Base-by-base conservation (phyloP, 1,140 invertebrate species). In the Tetraneura akinire region DNA sequence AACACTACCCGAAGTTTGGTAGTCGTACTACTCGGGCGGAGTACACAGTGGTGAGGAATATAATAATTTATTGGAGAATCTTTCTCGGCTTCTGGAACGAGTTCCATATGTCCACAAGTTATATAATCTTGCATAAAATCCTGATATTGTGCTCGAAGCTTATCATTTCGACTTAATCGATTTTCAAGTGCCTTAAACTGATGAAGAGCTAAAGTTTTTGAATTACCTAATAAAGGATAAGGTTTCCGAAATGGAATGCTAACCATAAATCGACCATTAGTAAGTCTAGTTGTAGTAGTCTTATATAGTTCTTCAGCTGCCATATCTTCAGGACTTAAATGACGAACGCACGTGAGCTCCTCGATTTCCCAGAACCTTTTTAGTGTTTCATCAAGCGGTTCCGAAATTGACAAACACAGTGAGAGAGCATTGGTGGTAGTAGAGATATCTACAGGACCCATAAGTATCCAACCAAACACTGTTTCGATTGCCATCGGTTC, bases 401-500 rank as follows among this genome's bases (percentile, higher is more conserved):
- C 62, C 2, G 32, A 42, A 18, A 42, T 18, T 1, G 8, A n/a
- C 14, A 60, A n/a, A 60, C 2, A n/a, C 21, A 60, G 23, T 60
- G 55, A 60, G 9, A 11, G 18, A 60, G 23, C 21, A 3, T 18
- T 23, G 3, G 55, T 10, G 10, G 3, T n/a, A 21, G 6, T 10
- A 60, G 18, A 60, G 1, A 3, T 0, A n/a, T 66, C 18, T 1
- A 66, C 64, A n/a, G 64, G 64, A 8, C 32, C 64, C 16, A 45
- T 45, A 0, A 66, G 64, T 1, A 37, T 66, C 32, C 64, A 66
- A 18, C 64, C 64, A 45, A 66, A 66, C n/a, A 96, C 93, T 66
- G 93, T 88, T 8, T 91, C 89, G 3, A 97, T 92, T 18, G 90
- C 87, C 70, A 99, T 91, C 6, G 93, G 89, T 81, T 96, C 88